Evolutionary conservation across 2,113 vertebrate species (phyloP).

Genomic region (Phylloscopus whistleri): DNA sequence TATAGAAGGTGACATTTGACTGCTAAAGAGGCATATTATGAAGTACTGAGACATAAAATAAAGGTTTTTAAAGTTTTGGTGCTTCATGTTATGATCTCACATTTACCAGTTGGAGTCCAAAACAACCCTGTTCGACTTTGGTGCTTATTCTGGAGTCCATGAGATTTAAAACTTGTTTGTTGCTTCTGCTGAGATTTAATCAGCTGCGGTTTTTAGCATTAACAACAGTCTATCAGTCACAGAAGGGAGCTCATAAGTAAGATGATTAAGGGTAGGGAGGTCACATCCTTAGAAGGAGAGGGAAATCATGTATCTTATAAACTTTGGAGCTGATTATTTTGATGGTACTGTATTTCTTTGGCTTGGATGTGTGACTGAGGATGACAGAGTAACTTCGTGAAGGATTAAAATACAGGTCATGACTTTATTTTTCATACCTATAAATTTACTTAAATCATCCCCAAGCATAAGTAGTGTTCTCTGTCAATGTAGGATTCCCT

Average conservation of each 20-base stretch:
- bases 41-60: background rate
- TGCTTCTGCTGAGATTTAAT: constrained; percentile 8
- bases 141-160: background rate
- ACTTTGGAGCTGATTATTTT: background rate
- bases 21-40: background rate
- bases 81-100: background rate
- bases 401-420: background rate
- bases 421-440: background rate
- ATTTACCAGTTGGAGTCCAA: background rate
- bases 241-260: background rate
- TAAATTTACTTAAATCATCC: background rate
- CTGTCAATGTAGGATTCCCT: background rate
- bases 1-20: background rate
- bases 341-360: background rate
- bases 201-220: background rate
- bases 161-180: constrained; percentile 2
- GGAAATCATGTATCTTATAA: background rate
- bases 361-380: background rate
- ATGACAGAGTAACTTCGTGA: background rate
- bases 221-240: background rate
- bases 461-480: background rate
- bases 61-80: background rate
- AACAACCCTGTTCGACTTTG: background rate
- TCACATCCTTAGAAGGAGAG: background rate
- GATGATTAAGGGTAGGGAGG: background rate